phyloP scores from a whole-genome alignment of 2,797 vertebrate species.

The Anniella stebbinsi region DNA sequence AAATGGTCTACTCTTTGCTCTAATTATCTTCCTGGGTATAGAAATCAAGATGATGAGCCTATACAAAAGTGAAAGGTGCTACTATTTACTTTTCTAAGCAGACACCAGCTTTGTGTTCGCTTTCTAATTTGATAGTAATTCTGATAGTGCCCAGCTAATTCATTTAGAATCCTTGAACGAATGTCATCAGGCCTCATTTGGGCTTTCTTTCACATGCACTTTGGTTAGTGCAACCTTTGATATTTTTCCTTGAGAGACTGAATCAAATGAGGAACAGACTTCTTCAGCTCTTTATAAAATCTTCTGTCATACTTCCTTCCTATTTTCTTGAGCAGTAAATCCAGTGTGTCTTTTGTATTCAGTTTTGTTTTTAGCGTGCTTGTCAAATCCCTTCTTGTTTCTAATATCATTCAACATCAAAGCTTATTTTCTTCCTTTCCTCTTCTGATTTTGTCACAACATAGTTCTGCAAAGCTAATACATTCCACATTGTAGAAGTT shows the following conservation, averaged over 20 bases:
- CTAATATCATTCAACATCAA: background rate
- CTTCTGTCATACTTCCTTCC: background rate
- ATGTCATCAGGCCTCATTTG: background rate
- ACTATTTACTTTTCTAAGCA: background rate
- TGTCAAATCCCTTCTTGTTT: conserved; percentile 7
- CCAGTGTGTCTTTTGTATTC: background rate
- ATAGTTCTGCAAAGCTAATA: background rate
- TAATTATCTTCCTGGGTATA: background rate
- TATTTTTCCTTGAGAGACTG: background rate
- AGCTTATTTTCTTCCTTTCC: background rate
- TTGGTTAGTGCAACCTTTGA: background rate
- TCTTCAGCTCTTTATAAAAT: background rate
- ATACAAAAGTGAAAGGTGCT: background rate
- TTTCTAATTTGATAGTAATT: conserved; percentile 5
- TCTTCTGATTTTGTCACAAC: background rate
- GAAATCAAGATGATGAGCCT: background rate
- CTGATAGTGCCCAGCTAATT: background rate
- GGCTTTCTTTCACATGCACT: background rate
- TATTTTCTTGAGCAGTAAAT: background rate
- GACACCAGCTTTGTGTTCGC: background rate
- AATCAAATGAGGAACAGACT: background rate
- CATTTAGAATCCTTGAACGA: background rate
- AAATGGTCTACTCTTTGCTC: background rate
- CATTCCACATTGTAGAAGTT: background rate
- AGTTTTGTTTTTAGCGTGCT: background rate